These are phyloP conservation scores for Heliangelus exortis DNA, from an alignment of 2,797 vertebrate genomes.

Conservation along the genomic window DNA sequence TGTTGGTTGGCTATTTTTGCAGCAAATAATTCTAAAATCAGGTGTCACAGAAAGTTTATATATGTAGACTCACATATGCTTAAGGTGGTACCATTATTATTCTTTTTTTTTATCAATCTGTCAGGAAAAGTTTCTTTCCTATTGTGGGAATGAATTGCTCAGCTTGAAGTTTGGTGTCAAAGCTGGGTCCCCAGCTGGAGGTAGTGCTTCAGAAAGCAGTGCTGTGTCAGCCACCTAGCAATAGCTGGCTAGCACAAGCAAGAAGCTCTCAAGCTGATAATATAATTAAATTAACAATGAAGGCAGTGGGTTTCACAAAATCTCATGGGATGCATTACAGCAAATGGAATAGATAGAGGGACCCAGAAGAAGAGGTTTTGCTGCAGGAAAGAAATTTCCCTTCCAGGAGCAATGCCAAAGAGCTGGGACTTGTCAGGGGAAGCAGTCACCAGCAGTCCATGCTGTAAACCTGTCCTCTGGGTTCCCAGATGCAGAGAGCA, in stretches of 20 bases:
- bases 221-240: neutral
- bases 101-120: neutral
- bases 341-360: neutral
- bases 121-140: neutral
- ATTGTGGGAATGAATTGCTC: neutral
- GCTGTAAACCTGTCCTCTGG: neutral
- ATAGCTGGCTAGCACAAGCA: neutral
- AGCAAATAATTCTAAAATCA: neutral
- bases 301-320: neutral
- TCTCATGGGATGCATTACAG: neutral
- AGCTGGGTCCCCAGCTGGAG: neutral
- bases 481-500: neutral
- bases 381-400: neutral
- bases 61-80: neutral
- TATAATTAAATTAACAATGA: constrained; percentile 6
- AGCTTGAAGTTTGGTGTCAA: neutral
- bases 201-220: neutral
- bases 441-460: neutral
- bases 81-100: neutral
- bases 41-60: neutral
- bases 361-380: neutral
- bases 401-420: neutral
- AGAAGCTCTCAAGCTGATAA: constrained; percentile 24
- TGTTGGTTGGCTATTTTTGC: neutral
- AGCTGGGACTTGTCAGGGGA: neutral